Evolutionary conservation across 2,113 vertebrate genomes (phyloP), one percentile per base, ranked within the genome.

Genomic region (Lates calcarifer): DNA sequence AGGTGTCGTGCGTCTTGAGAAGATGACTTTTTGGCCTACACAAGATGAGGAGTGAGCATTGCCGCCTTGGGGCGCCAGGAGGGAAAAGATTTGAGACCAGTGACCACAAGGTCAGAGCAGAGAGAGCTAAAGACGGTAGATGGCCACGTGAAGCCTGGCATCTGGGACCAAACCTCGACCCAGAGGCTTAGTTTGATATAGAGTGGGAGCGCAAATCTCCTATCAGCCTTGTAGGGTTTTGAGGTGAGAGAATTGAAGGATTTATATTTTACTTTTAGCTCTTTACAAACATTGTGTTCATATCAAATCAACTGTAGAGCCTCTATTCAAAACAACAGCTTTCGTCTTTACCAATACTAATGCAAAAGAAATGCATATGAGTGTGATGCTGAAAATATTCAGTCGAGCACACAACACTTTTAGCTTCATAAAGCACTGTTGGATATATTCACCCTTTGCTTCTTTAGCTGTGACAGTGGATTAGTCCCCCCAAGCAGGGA

Each of bases 41-140:
- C 37, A 24, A 73, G 68, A 83, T 79, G 65, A 87, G 47, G 15
- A 80, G 75, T 35, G 65, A 77, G 62, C 26, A 64, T 28, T 55
- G 47, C 62, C 61, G 77, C 85, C 74, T 68, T 28, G 11, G 53
- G 74, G 81, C 70, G 72, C 58, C 43, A 76, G 55, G 28, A 65
- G 64, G 64, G 64, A 79, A 67, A 85, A 61, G 53, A 88, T 77
- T 69, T 39, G 47, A 82, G 68, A 83, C 58, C 51, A 60, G 65
- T 8, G 12, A 83, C 79, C 72, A 85, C 77, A 75, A 91, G 83
- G 87, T 85, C 83, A 85, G 65, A 82, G 66, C 28, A 41, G 76
- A 49, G 55, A 51, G 26, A 76, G 77, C 56, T n/a, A 15, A 60
- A 49, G 24, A 61, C 0, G 10, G 20, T 5, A 39, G 66, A 71